phyloP scores from a whole-genome alignment of 1,140 invertebrate genomes.

The Philotrypesis tridentata region DNA sequence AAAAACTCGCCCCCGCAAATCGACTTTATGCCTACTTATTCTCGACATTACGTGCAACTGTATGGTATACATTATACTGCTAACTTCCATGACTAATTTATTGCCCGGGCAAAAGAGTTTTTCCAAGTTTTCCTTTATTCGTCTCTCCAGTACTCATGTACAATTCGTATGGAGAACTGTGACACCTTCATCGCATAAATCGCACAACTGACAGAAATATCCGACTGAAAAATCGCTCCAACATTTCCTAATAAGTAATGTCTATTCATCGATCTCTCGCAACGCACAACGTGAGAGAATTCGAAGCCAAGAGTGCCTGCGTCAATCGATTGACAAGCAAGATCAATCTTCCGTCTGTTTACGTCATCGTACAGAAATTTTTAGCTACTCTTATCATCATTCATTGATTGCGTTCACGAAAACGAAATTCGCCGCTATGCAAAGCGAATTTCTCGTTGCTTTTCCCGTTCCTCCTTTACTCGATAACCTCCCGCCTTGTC shows the following conservation, averaged over 20 bases:
- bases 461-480: too few species aligned
- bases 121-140: neutral
- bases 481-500: conserved; percentile 19
- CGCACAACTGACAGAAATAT: neutral
- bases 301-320: neutral
- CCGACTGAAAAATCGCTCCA: neutral
- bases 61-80: neutral
- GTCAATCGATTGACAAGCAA: conserved; percentile 10
- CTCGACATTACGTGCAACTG: too few species aligned
- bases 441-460: conserved; percentile 19
- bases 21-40: too few species aligned
- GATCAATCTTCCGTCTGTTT: neutral
- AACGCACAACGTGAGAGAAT: neutral
- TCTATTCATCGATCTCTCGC: neutral
- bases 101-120: neutral
- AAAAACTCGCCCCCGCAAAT: too few species aligned
- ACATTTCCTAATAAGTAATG: neutral
- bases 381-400: neutral
- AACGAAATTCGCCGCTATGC: conserved; percentile 38
- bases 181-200: neutral
- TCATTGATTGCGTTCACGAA: neutral
- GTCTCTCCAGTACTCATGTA: too few species aligned
- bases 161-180: too few species aligned
- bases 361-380: conserved; percentile 11
- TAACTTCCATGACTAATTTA: neutral